Percentiles rank a stretch among this genome's conserved stretches.
phyloP scores from a whole-genome alignment of 1,140 invertebrate species.

The Diorhabda sublineata region DNA sequence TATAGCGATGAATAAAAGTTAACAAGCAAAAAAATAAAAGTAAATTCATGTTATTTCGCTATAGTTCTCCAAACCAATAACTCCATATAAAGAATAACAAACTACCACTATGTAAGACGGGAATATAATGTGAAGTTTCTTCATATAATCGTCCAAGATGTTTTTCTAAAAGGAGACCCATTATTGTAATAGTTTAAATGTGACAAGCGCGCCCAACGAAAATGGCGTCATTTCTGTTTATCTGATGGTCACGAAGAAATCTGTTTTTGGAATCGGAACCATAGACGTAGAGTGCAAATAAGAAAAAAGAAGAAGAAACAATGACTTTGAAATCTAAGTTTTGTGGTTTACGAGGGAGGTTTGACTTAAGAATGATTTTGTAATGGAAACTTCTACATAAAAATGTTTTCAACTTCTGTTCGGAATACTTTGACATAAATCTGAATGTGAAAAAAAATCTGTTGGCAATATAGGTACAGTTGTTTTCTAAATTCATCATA shows the following conservation, averaged over 20 bases:
- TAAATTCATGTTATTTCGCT: background rate
- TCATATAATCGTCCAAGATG: background rate
- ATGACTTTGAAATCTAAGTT: too few relatives aligned
- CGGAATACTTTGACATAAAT: too few relatives aligned
- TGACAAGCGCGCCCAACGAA: background rate
- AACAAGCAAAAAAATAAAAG: background rate
- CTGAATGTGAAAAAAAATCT: too few relatives aligned
- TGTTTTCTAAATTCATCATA: too few relatives aligned
- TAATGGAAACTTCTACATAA: too few relatives aligned
- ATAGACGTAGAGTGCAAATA: too few relatives aligned
- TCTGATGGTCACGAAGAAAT: background rate
- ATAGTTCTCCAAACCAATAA: background rate
- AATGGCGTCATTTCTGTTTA: background rate
- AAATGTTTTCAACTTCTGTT: too few relatives aligned
- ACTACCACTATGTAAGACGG: background rate
- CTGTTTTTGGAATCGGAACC: background rate
- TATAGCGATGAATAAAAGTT: background rate
- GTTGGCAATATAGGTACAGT: too few relatives aligned
- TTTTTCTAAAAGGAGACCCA: conserved; percentile 2
- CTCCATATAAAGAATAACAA: background rate
- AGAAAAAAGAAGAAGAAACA: too few relatives aligned
- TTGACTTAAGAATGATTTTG: too few relatives aligned
- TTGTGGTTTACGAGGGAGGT: too few relatives aligned
- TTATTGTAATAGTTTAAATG: conserved; percentile 3
- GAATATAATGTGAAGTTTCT: background rate